Evolutionary conservation across 2,113 vertebrate genomes (phyloP).

Genomic region (Salvelinus alpinus): DNA sequence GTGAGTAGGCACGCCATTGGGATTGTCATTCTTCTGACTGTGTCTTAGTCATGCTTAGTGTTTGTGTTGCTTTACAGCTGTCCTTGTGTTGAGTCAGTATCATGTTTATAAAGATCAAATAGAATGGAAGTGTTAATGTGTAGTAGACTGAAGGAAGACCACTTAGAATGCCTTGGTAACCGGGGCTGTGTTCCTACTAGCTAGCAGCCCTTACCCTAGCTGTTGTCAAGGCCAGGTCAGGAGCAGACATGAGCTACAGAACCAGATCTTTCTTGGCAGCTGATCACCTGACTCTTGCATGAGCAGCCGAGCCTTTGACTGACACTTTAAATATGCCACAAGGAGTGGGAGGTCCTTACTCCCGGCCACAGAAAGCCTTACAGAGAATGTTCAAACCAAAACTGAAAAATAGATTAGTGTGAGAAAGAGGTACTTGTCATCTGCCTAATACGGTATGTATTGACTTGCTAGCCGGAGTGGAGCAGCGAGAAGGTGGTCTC

Average conservation of each 20-base stretch:
- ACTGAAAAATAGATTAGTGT: conserved; percentile 4
- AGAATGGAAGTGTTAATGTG: neutral
- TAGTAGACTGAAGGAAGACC: neutral
- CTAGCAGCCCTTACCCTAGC: conserved; percentile 13
- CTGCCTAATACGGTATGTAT: neutral
- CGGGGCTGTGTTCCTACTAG: neutral
- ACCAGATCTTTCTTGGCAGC: conserved; percentile 46
- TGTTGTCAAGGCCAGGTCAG: conserved; percentile 15
- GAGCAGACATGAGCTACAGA: conserved; percentile 21
- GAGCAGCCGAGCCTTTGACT: conserved; percentile 9
- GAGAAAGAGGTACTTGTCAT: neutral
- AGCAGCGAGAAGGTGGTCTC: neutral
- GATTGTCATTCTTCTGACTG: neutral
- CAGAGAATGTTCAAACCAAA: neutral
- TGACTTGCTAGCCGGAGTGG: neutral
- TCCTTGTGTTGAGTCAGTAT: neutral
- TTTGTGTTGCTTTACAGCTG: neutral
- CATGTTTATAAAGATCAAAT: neutral
- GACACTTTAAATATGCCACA: neutral
- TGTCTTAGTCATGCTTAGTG: neutral
- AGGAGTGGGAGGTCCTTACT: neutral
- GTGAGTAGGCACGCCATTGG: conserved; percentile 68
- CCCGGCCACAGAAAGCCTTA: neutral
- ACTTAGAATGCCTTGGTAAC: neutral
- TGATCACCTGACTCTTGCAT: conserved; percentile 29